A percentile compares a stretch with the other conserved stretches of the same genome.
These are phyloP conservation scores for Dinoponera quadriceps DNA, from an alignment of 1,140 invertebrate species.

Conservation along the genomic window DNA sequence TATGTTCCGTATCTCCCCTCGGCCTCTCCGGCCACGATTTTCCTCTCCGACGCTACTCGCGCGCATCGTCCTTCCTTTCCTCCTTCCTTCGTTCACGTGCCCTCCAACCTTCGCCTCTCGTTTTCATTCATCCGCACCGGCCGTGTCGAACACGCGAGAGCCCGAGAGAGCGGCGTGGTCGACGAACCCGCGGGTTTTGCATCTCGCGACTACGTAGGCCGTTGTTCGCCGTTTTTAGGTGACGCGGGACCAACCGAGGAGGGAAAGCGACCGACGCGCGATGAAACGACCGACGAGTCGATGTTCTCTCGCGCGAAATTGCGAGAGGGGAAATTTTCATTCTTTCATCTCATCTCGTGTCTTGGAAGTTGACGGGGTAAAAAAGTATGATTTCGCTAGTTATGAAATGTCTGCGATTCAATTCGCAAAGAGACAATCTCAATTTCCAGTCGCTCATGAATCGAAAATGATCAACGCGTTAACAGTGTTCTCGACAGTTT, in stretches of 20 bases:
- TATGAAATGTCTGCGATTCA: too few relatives aligned
- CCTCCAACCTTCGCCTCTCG: constrained; percentile 41
- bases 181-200: not conserved
- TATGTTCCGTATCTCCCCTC: constrained; percentile 7
- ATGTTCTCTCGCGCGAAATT: not conserved
- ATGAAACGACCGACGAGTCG: too few relatives aligned
- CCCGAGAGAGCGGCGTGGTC: not conserved
- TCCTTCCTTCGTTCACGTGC: constrained; percentile 30
- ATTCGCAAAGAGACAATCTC: too few relatives aligned
- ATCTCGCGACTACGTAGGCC: not conserved
- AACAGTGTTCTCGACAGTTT: too few relatives aligned
- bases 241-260: not conserved
- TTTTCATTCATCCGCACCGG: constrained; percentile 55
- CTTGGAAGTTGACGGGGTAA: too few relatives aligned
- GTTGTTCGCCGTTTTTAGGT: not conserved
- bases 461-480: too few relatives aligned
- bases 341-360: too few relatives aligned
- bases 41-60: constrained; percentile 12
- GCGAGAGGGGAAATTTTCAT: not conserved
- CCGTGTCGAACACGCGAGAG: constrained; percentile 10
- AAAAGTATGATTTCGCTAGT: not conserved
- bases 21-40: constrained; percentile 34
- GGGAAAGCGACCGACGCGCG: not conserved
- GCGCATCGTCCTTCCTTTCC: not conserved
- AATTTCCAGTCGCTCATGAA: too few relatives aligned